These are phyloP conservation scores for Gobius niger DNA, from an alignment of 2,113 vertebrate genomes.

Conservation along the genomic window DNA sequence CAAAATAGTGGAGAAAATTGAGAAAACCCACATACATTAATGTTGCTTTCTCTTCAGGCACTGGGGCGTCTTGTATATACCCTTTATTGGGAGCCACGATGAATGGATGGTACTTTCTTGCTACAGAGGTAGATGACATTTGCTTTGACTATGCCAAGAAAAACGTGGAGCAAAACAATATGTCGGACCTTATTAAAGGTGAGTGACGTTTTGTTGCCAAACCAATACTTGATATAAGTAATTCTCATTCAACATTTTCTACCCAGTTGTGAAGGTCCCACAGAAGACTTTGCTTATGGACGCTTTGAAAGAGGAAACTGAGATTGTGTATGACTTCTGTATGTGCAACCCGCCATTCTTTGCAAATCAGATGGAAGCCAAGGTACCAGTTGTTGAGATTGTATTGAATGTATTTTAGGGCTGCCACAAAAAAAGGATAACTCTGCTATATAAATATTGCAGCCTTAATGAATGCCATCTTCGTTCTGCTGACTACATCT, in stretches of 20 bases:
- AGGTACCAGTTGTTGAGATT: conserved; percentile 74
- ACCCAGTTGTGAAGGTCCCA: conserved; percentile 95
- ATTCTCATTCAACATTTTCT: conserved; percentile 1
- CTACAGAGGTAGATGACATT: conserved; percentile 98
- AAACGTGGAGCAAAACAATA: conserved; percentile 95
- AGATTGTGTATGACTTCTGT: conserved; percentile 95
- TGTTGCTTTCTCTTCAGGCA: conserved; percentile 76
- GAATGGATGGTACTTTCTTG: conserved; percentile 98
- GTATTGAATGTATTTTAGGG: no score
- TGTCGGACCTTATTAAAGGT: conserved; percentile 98
- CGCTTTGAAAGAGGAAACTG: conserved; percentile 94
- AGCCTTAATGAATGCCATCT: not conserved
- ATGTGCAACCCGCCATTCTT: conserved; percentile 99
- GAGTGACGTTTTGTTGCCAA: conserved; percentile 4
- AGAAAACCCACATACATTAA: not conserved
- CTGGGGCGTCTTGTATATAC: conserved; percentile 97
- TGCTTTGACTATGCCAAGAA: conserved; percentile 97
- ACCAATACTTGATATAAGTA: not conserved
- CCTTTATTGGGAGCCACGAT: conserved; percentile 94
- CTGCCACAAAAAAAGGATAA: no score
- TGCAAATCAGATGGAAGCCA: conserved; percentile 93
- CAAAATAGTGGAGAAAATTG: no score
- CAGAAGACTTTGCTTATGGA: conserved; percentile 98
- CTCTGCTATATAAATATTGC: no score
- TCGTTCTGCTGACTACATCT: not conserved